Evolutionary conservation across 2,797 vertebrate species (phyloP), one percentile per base, ranked within the genome.

Genomic region (Myotis myotis): DNA sequence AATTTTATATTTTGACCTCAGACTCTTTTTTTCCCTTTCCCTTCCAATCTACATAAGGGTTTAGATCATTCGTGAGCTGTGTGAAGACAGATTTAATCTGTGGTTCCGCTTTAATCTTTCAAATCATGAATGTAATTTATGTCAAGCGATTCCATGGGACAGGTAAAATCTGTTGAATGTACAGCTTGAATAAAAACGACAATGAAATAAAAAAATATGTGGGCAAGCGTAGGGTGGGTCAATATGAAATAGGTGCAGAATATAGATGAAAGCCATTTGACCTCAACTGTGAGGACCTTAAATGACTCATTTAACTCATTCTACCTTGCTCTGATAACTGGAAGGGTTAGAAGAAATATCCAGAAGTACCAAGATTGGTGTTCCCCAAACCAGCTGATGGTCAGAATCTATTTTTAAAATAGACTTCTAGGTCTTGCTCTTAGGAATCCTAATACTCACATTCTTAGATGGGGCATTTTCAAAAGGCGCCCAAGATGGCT

Each of bases 1-100:
- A 87, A 71, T 93, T 94, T 94, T 82, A 90, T 62, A 89, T 91
- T 83, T 94, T 87, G 28, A 95, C 47, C 20, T 70, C 78, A 87
- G 60, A 51, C 30, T 66, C 15, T 78, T 28, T 30, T 53, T 12
- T 16, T 16, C 20, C 11, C 36, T 55, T 71, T 44, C 28, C 33
- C 9, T 30, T 57, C 86, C 20, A 88, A n/a, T 23, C 33, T 66
- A 75, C n/a, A 62, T 25, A 91, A 70, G 94, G 11, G 5, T 19
- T 70, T 93, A 68, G 74, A 25, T 87, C 93, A 87, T 60, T 87
- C 44, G 74, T 74, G 33, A 89, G 55, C 47, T 49, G 15, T 51
- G 28, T n/a, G 30, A 86, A 94, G 78, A 64, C 28, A 81, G 33
- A 90, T 95, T 92, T 76, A 89, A 79, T 60, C 57, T 78, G 44